Conservation (phyloP, 2,113 vertebrate genomes). For the Strigops habroptila region DNA sequence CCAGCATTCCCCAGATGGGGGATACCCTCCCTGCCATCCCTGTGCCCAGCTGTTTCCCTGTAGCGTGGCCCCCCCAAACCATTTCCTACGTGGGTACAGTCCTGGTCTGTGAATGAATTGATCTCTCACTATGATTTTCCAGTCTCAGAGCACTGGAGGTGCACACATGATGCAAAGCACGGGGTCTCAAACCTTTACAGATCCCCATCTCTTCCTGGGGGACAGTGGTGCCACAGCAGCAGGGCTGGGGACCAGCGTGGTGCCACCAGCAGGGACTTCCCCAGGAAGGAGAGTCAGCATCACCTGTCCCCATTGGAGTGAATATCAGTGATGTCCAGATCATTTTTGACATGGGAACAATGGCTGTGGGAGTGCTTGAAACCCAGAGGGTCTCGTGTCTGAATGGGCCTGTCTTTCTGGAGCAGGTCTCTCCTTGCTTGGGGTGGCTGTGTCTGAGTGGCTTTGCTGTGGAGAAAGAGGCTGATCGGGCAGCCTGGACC, state of each 20-base stretch:
- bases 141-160: not conserved
- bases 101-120: not conserved
- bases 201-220: too few species aligned
- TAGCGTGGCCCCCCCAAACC: rapidly evolving
- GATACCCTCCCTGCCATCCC: not conserved
- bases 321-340: not conserved
- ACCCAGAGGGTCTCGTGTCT: not conserved
- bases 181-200: not conserved
- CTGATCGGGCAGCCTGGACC: not conserved
- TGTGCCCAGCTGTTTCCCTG: not conserved
- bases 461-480: not conserved
- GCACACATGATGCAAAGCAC: rapidly evolving
- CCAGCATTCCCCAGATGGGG: not conserved
- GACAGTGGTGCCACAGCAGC: not conserved
- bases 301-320: not conserved
- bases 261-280: not conserved
- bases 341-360: not conserved
- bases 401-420: not conserved
- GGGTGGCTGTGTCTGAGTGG: rapidly evolving
- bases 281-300: not conserved
- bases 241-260: not conserved
- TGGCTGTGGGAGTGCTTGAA: not conserved
- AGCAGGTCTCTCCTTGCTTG: not conserved
- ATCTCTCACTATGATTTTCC: not conserved
- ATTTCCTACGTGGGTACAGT: rapidly evolving